Evolutionary conservation across 2,113 vertebrate genomes (phyloP).

Genomic region (cattle (Bos taurus)): DNA sequence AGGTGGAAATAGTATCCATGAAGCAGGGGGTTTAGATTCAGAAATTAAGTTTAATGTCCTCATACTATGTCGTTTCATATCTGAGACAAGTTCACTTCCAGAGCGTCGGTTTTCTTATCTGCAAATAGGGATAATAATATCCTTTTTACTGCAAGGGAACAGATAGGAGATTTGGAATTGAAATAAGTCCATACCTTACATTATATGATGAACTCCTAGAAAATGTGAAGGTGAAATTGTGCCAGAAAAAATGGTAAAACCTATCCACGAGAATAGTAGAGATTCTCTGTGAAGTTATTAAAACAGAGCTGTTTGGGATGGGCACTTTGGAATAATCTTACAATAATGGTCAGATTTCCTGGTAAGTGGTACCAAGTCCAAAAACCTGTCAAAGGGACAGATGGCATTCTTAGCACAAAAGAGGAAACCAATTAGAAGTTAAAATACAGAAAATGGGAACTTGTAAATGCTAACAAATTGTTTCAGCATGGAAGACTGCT

Average conservation of each 20-base stretch:
- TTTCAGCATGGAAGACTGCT: conserved; percentile 11
- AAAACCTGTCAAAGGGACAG: conserved; percentile 72
- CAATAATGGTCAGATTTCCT: conserved; percentile 44
- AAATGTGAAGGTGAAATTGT: background rate
- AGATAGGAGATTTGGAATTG: background rate
- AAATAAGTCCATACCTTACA: background rate
- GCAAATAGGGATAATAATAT: background rate
- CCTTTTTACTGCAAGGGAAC: background rate
- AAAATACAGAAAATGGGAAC: conserved; percentile 54
- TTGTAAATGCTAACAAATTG: conserved; percentile 43
- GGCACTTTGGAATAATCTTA: background rate
- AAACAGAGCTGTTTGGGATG: background rate
- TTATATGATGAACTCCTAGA: background rate
- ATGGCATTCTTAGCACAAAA: conserved; percentile 67
- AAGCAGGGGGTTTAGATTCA: background rate
- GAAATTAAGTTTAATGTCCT: background rate
- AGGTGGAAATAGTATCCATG: background rate
- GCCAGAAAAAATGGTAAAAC: background rate
- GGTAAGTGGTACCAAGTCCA: conserved; percentile 53
- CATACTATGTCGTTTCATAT: background rate
- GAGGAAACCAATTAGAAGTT: conserved; percentile 65
- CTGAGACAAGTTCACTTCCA: background rate
- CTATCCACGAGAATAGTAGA: background rate
- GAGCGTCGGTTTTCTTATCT: background rate
- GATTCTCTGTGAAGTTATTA: background rate